Conservation (phyloP, 2,113 vertebrate genomes). For the Nothoprocta perdicaria region DNA sequence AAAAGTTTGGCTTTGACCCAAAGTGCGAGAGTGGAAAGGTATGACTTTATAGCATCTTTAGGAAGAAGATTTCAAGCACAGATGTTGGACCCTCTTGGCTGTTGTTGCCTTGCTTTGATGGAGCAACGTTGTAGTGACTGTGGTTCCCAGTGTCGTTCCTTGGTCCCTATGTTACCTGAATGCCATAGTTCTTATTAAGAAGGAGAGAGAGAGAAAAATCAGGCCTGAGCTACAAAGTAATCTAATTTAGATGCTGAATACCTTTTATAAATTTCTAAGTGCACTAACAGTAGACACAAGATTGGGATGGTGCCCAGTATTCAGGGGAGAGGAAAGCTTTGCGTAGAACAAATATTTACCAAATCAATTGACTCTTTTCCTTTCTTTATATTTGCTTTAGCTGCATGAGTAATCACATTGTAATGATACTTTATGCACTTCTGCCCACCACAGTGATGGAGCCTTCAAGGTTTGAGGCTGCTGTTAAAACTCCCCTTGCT, state of each 20-base stretch:
- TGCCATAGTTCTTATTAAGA: not conserved
- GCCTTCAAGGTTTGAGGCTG: not conserved
- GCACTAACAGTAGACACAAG: not conserved
- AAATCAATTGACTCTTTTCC: conserved; percentile 38
- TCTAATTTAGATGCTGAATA: conserved; percentile 54
- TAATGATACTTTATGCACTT: not conserved
- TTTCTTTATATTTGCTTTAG: conserved; percentile 35
- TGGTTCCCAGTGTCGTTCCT: not conserved
- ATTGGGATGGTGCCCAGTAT: conserved; percentile 44
- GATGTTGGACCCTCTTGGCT: not conserved
- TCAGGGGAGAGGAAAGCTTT: conserved; percentile 28
- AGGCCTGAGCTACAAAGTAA: not conserved
- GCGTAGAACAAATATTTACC: conserved; percentile 65
- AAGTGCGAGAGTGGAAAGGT: not conserved
- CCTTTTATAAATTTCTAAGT: conserved; percentile 36
- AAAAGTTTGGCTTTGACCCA: not conserved
- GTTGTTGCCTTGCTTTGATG: not conserved
- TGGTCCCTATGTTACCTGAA: not conserved
- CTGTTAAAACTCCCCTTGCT: not conserved
- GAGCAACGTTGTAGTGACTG: not conserved
- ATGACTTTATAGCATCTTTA: not conserved
- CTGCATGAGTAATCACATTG: not conserved
- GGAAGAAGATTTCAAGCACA: not conserved
- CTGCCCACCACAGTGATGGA: not conserved
- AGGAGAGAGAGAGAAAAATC: not conserved